phyloP scores from a whole-genome alignment of 37 sponge, comb jelly and placozoan species.

The Chondrosia reniformis region DNA sequence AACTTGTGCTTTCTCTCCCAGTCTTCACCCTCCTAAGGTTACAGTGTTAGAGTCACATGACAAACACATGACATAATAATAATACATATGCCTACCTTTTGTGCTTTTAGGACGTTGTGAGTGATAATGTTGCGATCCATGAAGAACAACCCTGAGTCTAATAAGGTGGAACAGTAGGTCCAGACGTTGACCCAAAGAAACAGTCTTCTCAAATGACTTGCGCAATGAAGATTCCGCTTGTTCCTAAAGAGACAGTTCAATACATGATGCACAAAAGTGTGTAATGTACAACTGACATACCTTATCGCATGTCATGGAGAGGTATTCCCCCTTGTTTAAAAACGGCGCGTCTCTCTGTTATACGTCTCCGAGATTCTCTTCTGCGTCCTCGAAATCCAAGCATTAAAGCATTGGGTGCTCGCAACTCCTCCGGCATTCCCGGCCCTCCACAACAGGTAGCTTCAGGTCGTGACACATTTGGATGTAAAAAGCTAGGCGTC shows the following conservation, averaged over 20 bases:
- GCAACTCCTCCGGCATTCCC: too few species aligned
- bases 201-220: constrained; percentile 71
- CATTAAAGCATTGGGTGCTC: too few species aligned
- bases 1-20: constrained; percentile 97
- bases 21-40: constrained; percentile 98
- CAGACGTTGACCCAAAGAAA: constrained; percentile 82
- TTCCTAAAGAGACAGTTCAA: background rate
- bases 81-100: constrained; percentile 69
- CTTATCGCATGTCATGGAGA: constrained; percentile 85
- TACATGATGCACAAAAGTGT: background rate
- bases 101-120: constrained; percentile 86
- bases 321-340: constrained; percentile 94
- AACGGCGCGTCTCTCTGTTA: constrained; percentile 87
- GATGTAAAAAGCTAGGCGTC: too few species aligned
- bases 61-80: too few species aligned
- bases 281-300: background rate
- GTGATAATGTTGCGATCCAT: constrained; percentile 88
- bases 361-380: constrained; percentile 92
- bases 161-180: constrained; percentile 91
- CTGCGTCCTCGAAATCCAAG: too few species aligned
- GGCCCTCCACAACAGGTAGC: too few species aligned
- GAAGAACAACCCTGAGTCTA: constrained; percentile 91
- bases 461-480: too few species aligned
- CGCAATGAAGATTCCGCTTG: constrained; percentile 21
- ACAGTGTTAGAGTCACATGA: too few species aligned